Evolutionary conservation across 2,888 invertebrate species (phyloP), one percentile per base, ranked within the genome.

Genomic region (Timema cristinae): DNA sequence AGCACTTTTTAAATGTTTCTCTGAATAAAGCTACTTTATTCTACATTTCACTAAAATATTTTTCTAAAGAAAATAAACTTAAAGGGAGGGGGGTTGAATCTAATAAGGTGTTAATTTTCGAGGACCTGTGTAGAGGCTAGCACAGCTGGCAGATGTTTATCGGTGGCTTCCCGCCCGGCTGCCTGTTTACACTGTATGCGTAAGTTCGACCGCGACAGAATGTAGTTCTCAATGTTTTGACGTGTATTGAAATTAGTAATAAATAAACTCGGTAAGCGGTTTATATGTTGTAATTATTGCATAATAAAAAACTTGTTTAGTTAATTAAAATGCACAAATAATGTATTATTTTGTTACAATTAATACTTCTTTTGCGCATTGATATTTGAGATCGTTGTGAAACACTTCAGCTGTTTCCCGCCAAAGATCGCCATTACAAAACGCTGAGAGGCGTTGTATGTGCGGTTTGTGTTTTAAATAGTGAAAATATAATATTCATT

Each of bases 331-430:
- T 32, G 32, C 32, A 32, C 32, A 32, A 32, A 2, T 32, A 32
- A 32, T 32, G 32, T 32, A 32, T 32, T 32, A 32, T 32, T 32
- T 32, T 32, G 32, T 72, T 68, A 68, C 70, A 69, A 71, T 61
- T 68, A 50, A 9, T 51, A 67, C 16, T 67, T 50, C 56, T 54
- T 59, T n/a, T 75, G 79, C 79, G 79, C 76, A 80, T 76, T 78
- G 76, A 79, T 79, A 75, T 50, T 32, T 73, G 75, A 50, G 72
- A 70, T 76, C 78, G 79, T 78, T 78, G 80, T 77, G 84, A 84
- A 69, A 75, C 72, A 68, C 83, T 86, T 86, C 87, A 88, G 88
- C 88, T 88, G 88, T 88, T 88, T 88, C 88, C 88, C 88, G 88
- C 87, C 87, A 87, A 86, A 86, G 85, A 83, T 83, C 85, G 86